Percentiles rank a stretch among this genome's conserved stretches.
phyloP scores from a whole-genome alignment of 2,113 vertebrate species.

The Bos indicus region DNA sequence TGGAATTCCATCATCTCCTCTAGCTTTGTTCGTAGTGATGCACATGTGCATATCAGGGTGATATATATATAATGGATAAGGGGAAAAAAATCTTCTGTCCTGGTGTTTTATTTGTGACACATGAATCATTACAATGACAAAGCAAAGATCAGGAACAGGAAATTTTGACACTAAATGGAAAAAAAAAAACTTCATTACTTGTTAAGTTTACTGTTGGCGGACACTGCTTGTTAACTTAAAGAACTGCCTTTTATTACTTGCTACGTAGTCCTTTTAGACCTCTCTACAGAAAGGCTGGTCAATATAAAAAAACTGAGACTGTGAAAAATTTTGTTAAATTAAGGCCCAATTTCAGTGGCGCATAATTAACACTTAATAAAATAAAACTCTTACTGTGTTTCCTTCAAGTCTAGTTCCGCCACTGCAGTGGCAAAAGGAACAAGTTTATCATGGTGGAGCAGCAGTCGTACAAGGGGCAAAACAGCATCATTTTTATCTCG shows the following conservation, averaged over 20 bases:
- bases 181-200: not conserved
- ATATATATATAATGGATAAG: not conserved
- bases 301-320: conserved; percentile 1
- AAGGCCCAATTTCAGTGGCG: not conserved
- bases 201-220: not conserved
- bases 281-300: not conserved
- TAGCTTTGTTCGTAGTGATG: too few species aligned
- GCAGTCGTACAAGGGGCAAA: conserved; percentile 91
- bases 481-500: conserved; percentile 93
- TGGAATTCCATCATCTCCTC: too few species aligned
- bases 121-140: not conserved
- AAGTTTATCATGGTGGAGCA: conserved; percentile 94
- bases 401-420: conserved; percentile 92
- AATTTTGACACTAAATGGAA: not conserved
- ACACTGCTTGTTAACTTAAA: not conserved
- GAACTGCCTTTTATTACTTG: not conserved
- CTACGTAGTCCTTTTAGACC: not conserved
- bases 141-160: not conserved
- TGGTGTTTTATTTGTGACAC: not conserved
- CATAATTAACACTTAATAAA: conserved; percentile 26
- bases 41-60: not conserved
- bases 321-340: not conserved
- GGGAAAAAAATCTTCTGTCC: not conserved
- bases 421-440: conserved; percentile 94
- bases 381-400: conserved; percentile 91